A percentile compares a stretch with the other conserved stretches of the same genome.
phyloP scores from a whole-genome alignment of 2,888 invertebrate species.

The Torymus tubicola region DNA sequence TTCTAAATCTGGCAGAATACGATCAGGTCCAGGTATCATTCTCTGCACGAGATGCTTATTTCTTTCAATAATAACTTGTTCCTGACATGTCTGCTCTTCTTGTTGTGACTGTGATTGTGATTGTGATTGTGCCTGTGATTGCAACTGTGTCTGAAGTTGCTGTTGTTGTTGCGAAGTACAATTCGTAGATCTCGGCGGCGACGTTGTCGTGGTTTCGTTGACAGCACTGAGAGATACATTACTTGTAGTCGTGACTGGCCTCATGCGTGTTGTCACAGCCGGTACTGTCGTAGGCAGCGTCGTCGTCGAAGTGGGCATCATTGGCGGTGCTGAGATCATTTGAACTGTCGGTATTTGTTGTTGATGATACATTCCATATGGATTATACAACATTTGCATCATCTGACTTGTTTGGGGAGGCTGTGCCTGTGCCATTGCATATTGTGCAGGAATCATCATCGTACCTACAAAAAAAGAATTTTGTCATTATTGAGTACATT shows the following conservation, averaged over 20 bases:
- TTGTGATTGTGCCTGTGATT: neutral
- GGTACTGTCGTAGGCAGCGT: slow-evolving; percentile 67
- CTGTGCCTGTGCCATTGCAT: slow-evolving; percentile 75
- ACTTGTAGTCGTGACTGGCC: slow-evolving; percentile 54
- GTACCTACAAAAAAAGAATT: slow-evolving; percentile 63
- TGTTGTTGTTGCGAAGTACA: slow-evolving; percentile 17
- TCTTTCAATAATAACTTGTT: slow-evolving; percentile 54
- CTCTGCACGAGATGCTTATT: slow-evolving; percentile 63
- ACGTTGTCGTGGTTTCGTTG: slow-evolving; percentile 24
- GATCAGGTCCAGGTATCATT: slow-evolving; percentile 64
- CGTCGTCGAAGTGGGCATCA: slow-evolving; percentile 70
- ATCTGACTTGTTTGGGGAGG: slow-evolving; percentile 78
- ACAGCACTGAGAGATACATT: slow-evolving; percentile 47
- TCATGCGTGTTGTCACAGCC: slow-evolving; percentile 60
- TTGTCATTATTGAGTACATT: too few relatives aligned
- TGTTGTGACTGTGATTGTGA: slow-evolving; percentile 17
- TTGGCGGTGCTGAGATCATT: slow-evolving; percentile 76
- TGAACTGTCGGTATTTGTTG: slow-evolving; percentile 77
- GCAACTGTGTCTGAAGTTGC: neutral
- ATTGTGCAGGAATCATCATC: slow-evolving; percentile 77
- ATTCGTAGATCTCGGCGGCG: slow-evolving; percentile 23
- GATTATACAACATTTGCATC: slow-evolving; percentile 77
- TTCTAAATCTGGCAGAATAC: slow-evolving; percentile 68
- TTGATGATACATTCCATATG: slow-evolving; percentile 78
- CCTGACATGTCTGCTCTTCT: slow-evolving; percentile 22